phyloP scores from a whole-genome alignment of 2,113 vertebrate species.

The Barnardius zonarius region DNA sequence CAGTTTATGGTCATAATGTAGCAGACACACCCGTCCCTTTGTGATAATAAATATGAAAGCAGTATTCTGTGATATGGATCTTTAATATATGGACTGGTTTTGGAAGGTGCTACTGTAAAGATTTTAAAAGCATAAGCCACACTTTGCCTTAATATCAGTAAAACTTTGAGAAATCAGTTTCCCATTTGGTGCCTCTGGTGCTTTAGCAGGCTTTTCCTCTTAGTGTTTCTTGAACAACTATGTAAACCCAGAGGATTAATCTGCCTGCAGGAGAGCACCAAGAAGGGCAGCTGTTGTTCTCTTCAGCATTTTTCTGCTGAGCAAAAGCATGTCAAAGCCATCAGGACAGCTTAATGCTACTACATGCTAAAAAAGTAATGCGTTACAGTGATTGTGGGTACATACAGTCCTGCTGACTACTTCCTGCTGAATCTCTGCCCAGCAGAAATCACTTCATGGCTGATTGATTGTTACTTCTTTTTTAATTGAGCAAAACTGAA shows the following conservation, averaged over 20 bases:
- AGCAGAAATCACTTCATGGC: background rate
- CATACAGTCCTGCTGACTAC: background rate
- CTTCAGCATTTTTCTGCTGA: constrained; percentile 17
- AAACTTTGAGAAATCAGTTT: background rate
- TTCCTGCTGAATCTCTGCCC: constrained; percentile 12
- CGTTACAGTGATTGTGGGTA: background rate
- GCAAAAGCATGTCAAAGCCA: constrained; percentile 10
- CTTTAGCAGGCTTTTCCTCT: constrained; percentile 18
- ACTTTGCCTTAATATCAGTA: background rate
- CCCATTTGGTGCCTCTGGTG: constrained; percentile 13
- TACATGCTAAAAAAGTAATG: constrained; percentile 6
- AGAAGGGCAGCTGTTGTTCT: constrained; percentile 50
- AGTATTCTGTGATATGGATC: background rate
- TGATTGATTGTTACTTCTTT: background rate
- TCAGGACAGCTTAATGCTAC: background rate
- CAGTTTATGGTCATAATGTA: constrained; percentile 28
- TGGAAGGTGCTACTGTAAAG: background rate
- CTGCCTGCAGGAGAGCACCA: constrained; percentile 25
- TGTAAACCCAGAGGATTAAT: constrained; percentile 52
- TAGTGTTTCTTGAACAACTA: constrained; percentile 49
- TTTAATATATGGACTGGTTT: background rate
- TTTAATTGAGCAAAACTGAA: background rate
- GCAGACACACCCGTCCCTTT: constrained; percentile 22
- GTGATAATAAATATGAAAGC: background rate
- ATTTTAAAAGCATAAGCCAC: background rate